These are phyloP conservation scores for Phlogophora meticulosa DNA, from an alignment of 2,888 invertebrate species.

Conservation along the genomic window DNA sequence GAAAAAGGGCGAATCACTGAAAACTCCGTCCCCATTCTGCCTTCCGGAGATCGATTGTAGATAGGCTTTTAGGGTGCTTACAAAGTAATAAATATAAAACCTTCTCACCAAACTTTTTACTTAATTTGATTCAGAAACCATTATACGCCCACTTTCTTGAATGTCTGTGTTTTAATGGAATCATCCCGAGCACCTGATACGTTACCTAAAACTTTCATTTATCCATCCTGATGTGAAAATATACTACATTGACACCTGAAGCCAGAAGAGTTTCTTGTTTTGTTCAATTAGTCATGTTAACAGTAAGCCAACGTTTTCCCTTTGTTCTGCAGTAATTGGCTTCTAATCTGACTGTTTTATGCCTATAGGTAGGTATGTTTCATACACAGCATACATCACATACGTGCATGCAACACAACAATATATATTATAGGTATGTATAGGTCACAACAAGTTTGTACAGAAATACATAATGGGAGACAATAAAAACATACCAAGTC, in stretches of 20 bases:
- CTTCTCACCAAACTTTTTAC: no score
- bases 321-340: conserved; percentile 44
- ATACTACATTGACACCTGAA: conserved; percentile 12
- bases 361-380: no score
- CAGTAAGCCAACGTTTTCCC: conserved; percentile 28
- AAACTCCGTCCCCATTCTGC: neutral
- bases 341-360: conserved; percentile 16
- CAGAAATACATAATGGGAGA: neutral
- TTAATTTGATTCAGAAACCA: no score
- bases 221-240: neutral
- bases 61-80: neutral
- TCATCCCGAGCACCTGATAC: no score
- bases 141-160: no score
- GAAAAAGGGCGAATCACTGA: neutral
- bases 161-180: no score
- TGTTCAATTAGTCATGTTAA: conserved; percentile 34
- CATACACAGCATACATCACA: no score
- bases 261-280: conserved; percentile 5
- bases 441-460: neutral
- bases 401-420: neutral
- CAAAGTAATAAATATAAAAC: neutral
- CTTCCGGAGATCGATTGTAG: neutral
- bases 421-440: conserved; percentile 21
- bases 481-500: neutral
- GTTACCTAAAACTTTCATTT: neutral